Percentiles rank a stretch among this genome's conserved stretches.
These are phyloP conservation scores for Oreochromis spilurus DNA, from an alignment of 2,113 vertebrate genomes.

Conservation along the genomic window DNA sequence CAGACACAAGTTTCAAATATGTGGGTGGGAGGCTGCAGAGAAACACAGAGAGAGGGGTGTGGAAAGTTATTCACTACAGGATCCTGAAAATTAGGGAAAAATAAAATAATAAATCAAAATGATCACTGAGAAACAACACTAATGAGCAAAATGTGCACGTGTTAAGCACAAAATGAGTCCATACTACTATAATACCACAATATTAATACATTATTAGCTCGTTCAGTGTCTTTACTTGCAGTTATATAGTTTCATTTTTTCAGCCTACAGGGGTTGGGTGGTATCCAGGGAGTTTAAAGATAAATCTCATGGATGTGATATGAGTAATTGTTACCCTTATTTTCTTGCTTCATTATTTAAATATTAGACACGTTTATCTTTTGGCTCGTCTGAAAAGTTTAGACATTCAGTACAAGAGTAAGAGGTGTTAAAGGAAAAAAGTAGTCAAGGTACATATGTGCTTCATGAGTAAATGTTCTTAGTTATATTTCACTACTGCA, in stretches of 20 bases:
- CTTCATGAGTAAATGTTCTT: not conserved
- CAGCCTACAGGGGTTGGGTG: not conserved
- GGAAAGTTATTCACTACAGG: not conserved
- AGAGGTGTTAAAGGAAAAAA: not conserved
- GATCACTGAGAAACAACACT: not conserved
- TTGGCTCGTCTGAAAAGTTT: not conserved
- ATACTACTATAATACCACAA: not conserved
- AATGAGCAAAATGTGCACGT: fast-evolving
- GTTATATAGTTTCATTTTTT: not conserved
- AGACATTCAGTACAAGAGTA: not conserved
- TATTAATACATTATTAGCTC: not conserved
- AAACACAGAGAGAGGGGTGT: not conserved
- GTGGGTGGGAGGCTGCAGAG: not conserved
- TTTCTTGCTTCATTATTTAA: not conserved
- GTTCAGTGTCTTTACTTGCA: not conserved
- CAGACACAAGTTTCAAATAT: slow-evolving; percentile 25
- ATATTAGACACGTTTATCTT: not conserved
- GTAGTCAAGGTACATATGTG: not conserved
- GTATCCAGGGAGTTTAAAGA: not conserved
- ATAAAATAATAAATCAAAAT: not conserved
- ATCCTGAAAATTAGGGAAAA: not conserved
- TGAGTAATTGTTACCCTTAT: not conserved
- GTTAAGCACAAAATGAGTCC: not conserved
- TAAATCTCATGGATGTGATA: not conserved
- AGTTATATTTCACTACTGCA: not conserved